These are phyloP conservation scores for Oxystoma pomonae DNA, from an alignment of 2,888 invertebrate genomes.

Conservation along the genomic window DNA sequence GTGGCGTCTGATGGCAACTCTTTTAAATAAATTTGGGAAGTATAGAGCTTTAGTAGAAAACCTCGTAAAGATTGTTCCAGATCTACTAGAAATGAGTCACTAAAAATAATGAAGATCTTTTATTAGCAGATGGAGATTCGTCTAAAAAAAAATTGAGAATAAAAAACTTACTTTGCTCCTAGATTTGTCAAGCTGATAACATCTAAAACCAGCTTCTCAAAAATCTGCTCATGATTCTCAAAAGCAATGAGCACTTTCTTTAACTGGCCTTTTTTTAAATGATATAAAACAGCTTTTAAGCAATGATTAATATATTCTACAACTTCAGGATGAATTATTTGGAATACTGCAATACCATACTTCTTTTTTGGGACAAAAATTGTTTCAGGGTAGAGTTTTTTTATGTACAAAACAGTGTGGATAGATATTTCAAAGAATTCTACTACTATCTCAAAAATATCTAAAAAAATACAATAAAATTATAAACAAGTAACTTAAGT, in stretches of 20 bases:
- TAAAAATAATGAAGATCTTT: conserved; percentile 28
- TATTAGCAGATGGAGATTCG: too few species aligned
- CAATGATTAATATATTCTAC: conserved; percentile 58
- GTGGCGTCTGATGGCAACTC: conserved; percentile 53
- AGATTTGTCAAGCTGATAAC: conserved; percentile 33
- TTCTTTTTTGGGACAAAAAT: conserved; percentile 61
- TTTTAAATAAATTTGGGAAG: conserved; percentile 49
- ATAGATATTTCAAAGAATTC: conserved; percentile 65
- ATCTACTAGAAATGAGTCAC: conserved; percentile 59
- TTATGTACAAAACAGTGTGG: conserved; percentile 57
- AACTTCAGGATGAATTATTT: conserved; percentile 61
- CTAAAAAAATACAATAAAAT: too few species aligned
- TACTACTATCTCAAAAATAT: conserved; percentile 54
- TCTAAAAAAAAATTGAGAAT: too few species aligned
- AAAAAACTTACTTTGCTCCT: conserved; percentile 26
- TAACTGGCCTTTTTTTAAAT: conserved; percentile 51
- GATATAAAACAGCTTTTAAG: conserved; percentile 51
- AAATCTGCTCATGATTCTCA: conserved; percentile 43
- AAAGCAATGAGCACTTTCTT: conserved; percentile 51
- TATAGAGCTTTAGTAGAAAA: conserved; percentile 57
- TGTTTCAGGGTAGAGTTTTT: conserved; percentile 60
- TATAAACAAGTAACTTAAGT: too few species aligned
- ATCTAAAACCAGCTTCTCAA: conserved; percentile 52
- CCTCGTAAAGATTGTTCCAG: conserved; percentile 59
- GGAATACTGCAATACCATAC: conserved; percentile 58